These are phyloP conservation scores for Macaria liturata DNA, from an alignment of 2,888 invertebrate species.

Conservation along the genomic window DNA sequence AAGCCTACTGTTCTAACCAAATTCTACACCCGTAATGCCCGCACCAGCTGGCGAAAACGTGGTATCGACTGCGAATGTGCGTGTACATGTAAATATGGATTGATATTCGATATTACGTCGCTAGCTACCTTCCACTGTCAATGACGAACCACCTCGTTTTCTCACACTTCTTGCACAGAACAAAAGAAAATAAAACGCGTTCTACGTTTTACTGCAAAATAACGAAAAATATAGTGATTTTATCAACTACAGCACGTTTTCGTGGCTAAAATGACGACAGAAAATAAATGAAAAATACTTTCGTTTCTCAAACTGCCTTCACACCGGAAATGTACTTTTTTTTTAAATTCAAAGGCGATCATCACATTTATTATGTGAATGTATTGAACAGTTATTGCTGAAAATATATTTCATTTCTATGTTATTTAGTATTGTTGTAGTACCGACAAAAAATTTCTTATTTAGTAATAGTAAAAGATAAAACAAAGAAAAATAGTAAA, in stretches of 20 bases:
- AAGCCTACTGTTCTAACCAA: slow-evolving; percentile 58
- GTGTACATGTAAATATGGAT: slow-evolving; percentile 68
- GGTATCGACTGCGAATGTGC: slow-evolving; percentile 55
- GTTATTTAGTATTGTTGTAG: slow-evolving; percentile 41
- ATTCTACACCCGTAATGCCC: slow-evolving; percentile 65
- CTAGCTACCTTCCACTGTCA: slow-evolving; percentile 73
- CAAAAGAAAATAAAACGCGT: slow-evolving; percentile 54
- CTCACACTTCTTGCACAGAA: slow-evolving; percentile 50
- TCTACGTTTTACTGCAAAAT: slow-evolving; percentile 53
- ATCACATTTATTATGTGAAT: slow-evolving; percentile 54
- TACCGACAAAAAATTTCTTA: slow-evolving; percentile 49
- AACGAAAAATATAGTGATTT: slow-evolving; percentile 72
- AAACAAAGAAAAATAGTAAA: slow-evolving; percentile 43
- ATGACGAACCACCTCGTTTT: slow-evolving; percentile 70
- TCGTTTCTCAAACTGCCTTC: slow-evolving; percentile 79
- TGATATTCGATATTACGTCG: slow-evolving; percentile 70
- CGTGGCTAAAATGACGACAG: slow-evolving; percentile 74
- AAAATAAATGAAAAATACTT: slow-evolving; percentile 81
- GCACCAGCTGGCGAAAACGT: slow-evolving; percentile 83
- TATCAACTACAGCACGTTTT: slow-evolving; percentile 68
- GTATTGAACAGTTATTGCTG: slow-evolving; percentile 44
- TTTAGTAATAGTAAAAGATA: slow-evolving; percentile 31
- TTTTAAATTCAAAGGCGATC: slow-evolving; percentile 61
- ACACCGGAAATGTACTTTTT: slow-evolving; percentile 76
- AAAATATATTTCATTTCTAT: slow-evolving; percentile 69